Percentiles rank a stretch among this genome's conserved stretches.
Evolutionary conservation across 2,888 invertebrate species (phyloP).

Genomic region (Leucania comma): DNA sequence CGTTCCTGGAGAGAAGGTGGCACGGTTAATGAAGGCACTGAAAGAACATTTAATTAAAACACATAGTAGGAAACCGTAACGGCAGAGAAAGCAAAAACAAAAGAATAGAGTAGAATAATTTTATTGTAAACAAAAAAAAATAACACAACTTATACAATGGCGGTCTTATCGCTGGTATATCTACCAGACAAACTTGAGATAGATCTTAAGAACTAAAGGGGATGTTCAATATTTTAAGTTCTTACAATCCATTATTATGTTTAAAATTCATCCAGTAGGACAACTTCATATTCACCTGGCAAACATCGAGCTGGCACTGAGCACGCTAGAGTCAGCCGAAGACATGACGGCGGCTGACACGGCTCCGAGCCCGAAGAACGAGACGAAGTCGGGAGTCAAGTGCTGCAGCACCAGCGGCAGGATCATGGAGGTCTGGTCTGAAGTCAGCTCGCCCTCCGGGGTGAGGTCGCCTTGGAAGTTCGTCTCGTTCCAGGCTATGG

Average conservation of each 20-base stretch:
- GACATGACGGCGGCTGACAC: constrained; percentile 99
- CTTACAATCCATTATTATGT: too few relatives aligned
- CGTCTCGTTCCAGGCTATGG: constrained; percentile 98
- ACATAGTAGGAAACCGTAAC: too few relatives aligned
- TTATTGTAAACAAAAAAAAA: too few relatives aligned
- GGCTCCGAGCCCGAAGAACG: constrained; percentile 99
- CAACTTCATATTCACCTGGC: constrained; percentile 90
- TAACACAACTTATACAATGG: too few relatives aligned
- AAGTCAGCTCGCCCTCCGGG: constrained; percentile 92
- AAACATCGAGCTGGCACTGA: constrained; percentile 99
- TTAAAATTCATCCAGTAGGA: background rate
- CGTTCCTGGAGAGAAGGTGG: constrained; percentile 92
- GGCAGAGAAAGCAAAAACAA: too few relatives aligned
- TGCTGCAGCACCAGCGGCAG: constrained; percentile 99
- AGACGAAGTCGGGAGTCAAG: constrained; percentile 98
- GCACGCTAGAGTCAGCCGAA: constrained; percentile 99
- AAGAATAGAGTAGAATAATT: too few relatives aligned
- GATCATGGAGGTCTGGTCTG: constrained; percentile 97
- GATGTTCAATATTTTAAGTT: too few relatives aligned
- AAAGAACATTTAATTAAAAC: background rate
- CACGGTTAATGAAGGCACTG: background rate
- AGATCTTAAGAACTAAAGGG: too few relatives aligned
- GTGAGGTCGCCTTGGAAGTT: constrained; percentile 92
- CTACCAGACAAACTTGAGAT: too few relatives aligned
- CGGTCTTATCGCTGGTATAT: too few relatives aligned